Conservation (phyloP, 1,140 invertebrate species). For the Drosophila simulans region DNA sequence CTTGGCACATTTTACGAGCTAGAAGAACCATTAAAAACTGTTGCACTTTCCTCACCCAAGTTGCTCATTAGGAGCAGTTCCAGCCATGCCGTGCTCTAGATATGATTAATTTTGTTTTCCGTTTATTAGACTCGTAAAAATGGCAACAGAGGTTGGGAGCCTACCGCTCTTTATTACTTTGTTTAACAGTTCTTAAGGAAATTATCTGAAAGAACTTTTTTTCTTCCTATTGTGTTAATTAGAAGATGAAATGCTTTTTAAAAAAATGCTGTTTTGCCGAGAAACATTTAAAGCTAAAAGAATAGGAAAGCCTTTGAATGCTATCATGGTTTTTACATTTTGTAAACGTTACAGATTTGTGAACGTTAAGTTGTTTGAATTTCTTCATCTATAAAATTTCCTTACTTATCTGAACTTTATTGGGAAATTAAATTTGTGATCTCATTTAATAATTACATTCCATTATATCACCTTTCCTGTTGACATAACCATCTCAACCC, state of each 20-base stretch:
- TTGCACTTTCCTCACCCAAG: slow-evolving; percentile 63
- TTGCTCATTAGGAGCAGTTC: slow-evolving; percentile 67
- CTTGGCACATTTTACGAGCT: slow-evolving; percentile 76
- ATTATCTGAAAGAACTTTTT: slow-evolving; percentile 54
- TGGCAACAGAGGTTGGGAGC: slow-evolving; percentile 31
- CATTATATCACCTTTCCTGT: slow-evolving; percentile 52
- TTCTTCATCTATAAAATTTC: too few relatives aligned
- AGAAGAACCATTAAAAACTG: slow-evolving; percentile 71
- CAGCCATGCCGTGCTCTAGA: slow-evolving; percentile 60
- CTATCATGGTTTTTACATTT: too few relatives aligned
- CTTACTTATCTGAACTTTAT: neutral
- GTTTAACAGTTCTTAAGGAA: slow-evolving; percentile 69
- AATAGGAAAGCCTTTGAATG: too few relatives aligned
- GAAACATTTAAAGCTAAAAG: neutral
- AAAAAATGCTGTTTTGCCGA: neutral
- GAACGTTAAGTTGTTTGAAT: too few relatives aligned
- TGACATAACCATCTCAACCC: slow-evolving; percentile 29
- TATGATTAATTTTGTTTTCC: slow-evolving; percentile 76
- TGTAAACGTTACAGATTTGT: too few relatives aligned
- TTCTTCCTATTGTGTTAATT: slow-evolving; percentile 36
- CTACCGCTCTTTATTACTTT: slow-evolving; percentile 55
- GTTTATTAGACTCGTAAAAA: slow-evolving; percentile 72
- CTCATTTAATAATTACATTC: slow-evolving; percentile 7
- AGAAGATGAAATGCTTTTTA: slow-evolving; percentile 10
- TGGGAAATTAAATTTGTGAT: neutral